Evolutionary conservation across 2,888 invertebrate species (phyloP).

Genomic region (Slavum lentiscoides): DNA sequence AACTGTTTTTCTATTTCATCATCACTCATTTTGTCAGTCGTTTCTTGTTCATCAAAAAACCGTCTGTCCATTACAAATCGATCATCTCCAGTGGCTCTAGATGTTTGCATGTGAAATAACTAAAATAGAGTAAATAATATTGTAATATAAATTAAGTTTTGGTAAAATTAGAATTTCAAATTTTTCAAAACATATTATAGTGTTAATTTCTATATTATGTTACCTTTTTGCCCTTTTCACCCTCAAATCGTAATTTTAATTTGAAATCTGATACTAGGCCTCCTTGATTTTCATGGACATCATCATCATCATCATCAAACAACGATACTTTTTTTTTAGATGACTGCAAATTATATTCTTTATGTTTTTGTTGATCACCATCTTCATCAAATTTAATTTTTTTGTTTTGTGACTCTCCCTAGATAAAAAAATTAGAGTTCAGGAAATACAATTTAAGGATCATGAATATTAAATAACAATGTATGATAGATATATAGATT

Average conservation of each 20-base stretch:
- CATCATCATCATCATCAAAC: constrained; percentile 36
- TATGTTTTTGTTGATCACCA: constrained; percentile 3
- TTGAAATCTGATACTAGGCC: constrained; percentile 38
- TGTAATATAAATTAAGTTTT: not conserved
- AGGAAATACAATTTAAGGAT: not conserved
- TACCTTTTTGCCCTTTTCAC: constrained; percentile 52
- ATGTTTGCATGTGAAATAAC: constrained; percentile 51
- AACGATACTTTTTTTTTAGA: constrained; percentile 39
- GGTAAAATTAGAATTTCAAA: not conserved
- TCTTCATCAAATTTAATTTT: constrained; percentile 47
- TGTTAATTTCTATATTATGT: not conserved
- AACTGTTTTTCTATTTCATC: constrained; percentile 49
- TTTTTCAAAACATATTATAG: not conserved
- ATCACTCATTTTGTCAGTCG: constrained; percentile 34
- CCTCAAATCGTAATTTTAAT: constrained; percentile 43
- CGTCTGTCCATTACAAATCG: constrained; percentile 53
- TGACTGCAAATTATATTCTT: not conserved
- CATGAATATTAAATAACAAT: not conserved
- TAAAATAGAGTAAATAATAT: constrained; percentile 24
- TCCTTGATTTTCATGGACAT: constrained; percentile 24
- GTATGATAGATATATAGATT: not conserved
- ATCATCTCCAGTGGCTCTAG: constrained; percentile 48
- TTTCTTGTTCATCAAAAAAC: constrained; percentile 53
- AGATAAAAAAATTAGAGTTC: not conserved
- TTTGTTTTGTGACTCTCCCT: constrained; percentile 42